A percentile compares a stretch with the other conserved stretches of the same genome.
These are phyloP conservation scores for Bombus consobrinus DNA, from an alignment of 1,140 invertebrate species.

Conservation along the genomic window DNA sequence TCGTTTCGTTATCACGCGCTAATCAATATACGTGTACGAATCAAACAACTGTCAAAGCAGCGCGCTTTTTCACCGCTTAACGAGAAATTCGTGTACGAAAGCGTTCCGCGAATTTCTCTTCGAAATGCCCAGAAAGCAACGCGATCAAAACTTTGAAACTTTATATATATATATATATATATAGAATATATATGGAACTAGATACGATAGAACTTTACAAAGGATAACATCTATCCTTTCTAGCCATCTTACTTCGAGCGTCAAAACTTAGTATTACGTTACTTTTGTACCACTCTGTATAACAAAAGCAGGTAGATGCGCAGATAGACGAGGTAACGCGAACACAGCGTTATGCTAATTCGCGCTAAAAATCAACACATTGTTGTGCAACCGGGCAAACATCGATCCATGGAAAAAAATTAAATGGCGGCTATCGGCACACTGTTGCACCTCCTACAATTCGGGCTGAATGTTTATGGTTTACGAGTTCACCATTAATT, in stretches of 20 bases:
- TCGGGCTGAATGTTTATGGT: background rate
- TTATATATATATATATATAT: background rate
- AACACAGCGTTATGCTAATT: conserved; percentile 31
- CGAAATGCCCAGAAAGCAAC: background rate
- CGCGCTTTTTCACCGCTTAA: background rate
- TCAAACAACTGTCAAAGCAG: no score
- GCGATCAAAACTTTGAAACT: background rate
- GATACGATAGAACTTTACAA: background rate
- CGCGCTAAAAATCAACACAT: conserved; percentile 30
- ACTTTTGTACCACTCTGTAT: background rate
- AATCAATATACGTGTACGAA: background rate
- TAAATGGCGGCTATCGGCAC: background rate
- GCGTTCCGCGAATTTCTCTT: background rate
- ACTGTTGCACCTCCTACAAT: background rate
- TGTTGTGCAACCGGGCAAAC: conserved; percentile 8
- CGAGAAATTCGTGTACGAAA: background rate
- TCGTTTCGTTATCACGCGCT: conserved; percentile 14
- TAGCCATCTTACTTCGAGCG: background rate
- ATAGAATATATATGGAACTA: background rate
- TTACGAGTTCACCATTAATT: background rate
- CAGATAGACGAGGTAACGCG: background rate
- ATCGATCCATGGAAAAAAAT: conserved; percentile 26
- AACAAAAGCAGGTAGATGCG: conserved; percentile 7
- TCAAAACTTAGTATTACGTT: background rate
- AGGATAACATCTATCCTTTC: background rate